Base-by-base conservation (phyloP, 2,888 invertebrate genomes). In the Dimorphilus gyrociliatus region DNA sequence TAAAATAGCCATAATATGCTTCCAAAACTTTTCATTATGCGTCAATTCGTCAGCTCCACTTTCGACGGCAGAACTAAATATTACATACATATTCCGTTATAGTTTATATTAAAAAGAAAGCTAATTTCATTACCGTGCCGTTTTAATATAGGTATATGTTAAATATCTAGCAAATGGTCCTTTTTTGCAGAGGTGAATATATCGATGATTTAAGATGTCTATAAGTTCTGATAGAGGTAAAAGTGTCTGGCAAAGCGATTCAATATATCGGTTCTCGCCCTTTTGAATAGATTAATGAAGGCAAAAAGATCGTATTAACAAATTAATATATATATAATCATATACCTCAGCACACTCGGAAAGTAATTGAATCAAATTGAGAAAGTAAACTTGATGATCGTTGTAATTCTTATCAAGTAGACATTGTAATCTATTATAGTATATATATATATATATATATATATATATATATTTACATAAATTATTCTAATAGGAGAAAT, bases 341-440 rank as follows among this genome's bases (percentile, higher is more conserved):
- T 16, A 33, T 19, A 34, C 35, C 35, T 34, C 35, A 3, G 41
- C 41, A 23, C 41, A 41, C 18, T 30, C 19, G 8, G 40, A 29
- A 18, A 41, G 33, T 13, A 41, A 23, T 15, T 41, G 21, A 10
- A 42, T 30, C 13, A 43, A 8, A 3, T 12, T 14, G 16, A 34
- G 15, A 14, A 34, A 19, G 27, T 34, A 34, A 8, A 2, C 6
- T 19, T 23, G 32, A 21, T 27, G 23, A 12, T 29, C 29, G 14
- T 16, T n/a, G 3, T 29, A 27, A 15, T 23, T 25, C 18, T 23
- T 16, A 3, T 21, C 28, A 10, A 28, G 14, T 16, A 33, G 29
- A 3, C 24, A 12, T n/a, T 23, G 7, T 21, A 33, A 12, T 16
- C 33, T 33, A 14, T 3, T 10, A 4, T 10, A 21, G 8, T n/a